phyloP scores from a whole-genome alignment of 2,113 vertebrate genomes.

The Solenodon paradoxus region DNA sequence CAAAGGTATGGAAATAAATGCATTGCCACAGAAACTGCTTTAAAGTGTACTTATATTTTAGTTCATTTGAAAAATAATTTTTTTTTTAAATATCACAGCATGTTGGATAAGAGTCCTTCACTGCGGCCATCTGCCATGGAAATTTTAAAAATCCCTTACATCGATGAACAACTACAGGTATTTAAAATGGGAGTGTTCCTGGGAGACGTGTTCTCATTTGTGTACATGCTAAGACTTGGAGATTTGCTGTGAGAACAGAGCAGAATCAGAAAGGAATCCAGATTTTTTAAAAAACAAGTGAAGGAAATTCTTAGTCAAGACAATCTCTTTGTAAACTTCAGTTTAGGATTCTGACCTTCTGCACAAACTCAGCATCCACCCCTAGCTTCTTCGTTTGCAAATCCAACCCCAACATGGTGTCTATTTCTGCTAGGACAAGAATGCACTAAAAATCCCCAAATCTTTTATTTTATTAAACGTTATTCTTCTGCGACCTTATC shows the following conservation, averaged over 20 bases:
- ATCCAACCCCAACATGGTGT: background rate
- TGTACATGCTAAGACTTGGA: background rate
- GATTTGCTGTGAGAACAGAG: background rate
- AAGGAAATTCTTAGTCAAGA: background rate
- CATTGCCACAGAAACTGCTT: background rate
- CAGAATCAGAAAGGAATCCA: background rate
- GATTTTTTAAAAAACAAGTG: background rate
- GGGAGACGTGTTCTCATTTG: background rate
- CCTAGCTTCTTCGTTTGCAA: background rate
- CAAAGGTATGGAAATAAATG: constrained; percentile 78
- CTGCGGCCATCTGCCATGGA: constrained; percentile 85
- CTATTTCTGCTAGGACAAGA: background rate
- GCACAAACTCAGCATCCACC: background rate
- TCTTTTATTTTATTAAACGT: background rate
- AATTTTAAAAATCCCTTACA: constrained; percentile 82
- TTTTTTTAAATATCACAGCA: constrained; percentile 79
- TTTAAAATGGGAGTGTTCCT: background rate
- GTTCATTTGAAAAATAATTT: constrained; percentile 6
- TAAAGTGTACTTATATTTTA: background rate
- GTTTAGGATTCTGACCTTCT: background rate
- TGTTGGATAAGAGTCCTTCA: constrained; percentile 86
- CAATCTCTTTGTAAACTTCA: background rate
- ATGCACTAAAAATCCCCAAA: background rate
- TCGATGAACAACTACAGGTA: constrained; percentile 84
- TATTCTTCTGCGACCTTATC: background rate